These are phyloP conservation scores for Aradophagus sp. DNA, from an alignment of 1,140 invertebrate species.

Conservation along the genomic window DNA sequence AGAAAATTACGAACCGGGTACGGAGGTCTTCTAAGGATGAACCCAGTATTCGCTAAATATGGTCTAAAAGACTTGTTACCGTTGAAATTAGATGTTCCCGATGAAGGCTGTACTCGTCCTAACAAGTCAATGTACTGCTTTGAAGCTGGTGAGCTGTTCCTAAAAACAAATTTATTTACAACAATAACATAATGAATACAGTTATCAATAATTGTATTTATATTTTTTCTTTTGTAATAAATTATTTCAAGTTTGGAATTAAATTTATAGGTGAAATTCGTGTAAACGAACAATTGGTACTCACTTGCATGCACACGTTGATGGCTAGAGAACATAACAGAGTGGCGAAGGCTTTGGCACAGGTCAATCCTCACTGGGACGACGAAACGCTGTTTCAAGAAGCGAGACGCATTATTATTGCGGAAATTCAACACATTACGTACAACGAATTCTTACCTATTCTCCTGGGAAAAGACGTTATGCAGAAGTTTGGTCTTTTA, in stretches of 20 bases:
- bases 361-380: slow-evolving; percentile 95
- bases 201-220: no score
- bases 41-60: slow-evolving; percentile 90
- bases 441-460: slow-evolving; percentile 97
- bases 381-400: slow-evolving; percentile 96
- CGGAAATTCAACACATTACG: slow-evolving; percentile 93
- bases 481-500: slow-evolving; percentile 91
- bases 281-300: slow-evolving; percentile 93
- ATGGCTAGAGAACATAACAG: slow-evolving; percentile 93
- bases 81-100: slow-evolving; percentile 91
- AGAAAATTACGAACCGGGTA: slow-evolving; percentile 86
- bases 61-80: slow-evolving; percentile 92
- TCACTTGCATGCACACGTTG: slow-evolving; percentile 93
- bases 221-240: no score
- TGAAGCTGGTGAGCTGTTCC: slow-evolving; percentile 88
- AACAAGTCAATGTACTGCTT: slow-evolving; percentile 93
- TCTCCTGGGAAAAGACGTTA: slow-evolving; percentile 92
- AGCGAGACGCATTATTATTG: slow-evolving; percentile 89
- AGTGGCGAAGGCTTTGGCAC: slow-evolving; percentile 83
- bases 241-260: no score
- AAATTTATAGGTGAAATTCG: slow-evolving; percentile 87
- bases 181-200: no score
- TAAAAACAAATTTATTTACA: no score
- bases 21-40: slow-evolving; percentile 88
- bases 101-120: slow-evolving; percentile 93